Conservation (phyloP, 2,113 vertebrate species). For the Tragulus kanchil region DNA sequence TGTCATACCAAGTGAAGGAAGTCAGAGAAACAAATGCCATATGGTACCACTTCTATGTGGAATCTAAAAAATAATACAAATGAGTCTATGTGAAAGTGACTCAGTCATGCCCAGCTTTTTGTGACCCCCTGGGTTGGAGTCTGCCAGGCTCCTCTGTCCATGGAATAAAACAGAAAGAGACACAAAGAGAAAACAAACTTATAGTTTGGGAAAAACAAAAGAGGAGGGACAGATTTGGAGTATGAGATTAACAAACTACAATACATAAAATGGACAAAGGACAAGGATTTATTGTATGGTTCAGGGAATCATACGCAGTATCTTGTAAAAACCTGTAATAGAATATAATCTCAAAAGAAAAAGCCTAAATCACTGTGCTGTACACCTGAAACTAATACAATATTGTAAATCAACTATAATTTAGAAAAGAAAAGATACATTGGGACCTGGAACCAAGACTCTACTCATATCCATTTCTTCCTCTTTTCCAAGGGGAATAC, state of each 20-base stretch:
- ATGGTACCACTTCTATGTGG: background rate
- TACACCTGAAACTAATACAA: background rate
- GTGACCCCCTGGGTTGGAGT: too few relatives aligned
- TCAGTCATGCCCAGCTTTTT: too few relatives aligned
- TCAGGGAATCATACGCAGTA: background rate
- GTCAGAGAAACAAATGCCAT: background rate
- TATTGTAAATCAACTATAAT: background rate
- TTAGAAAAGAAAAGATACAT: background rate
- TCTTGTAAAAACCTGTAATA: background rate
- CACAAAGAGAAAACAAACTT: background rate
- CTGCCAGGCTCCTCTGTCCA: too few relatives aligned
- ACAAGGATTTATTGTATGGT: background rate
- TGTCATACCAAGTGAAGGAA: background rate
- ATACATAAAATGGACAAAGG: background rate
- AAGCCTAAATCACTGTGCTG: background rate
- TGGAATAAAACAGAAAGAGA: background rate
- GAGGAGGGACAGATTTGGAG: background rate
- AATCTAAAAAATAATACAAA: background rate
- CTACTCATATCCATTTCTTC: background rate
- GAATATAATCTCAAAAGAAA: background rate
- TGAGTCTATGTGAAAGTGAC: background rate
- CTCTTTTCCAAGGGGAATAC: background rate
- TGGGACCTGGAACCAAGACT: background rate
- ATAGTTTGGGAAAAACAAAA: background rate
- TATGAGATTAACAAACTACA: background rate